These are phyloP conservation scores for Poecilia wingei DNA, from an alignment of 2,797 vertebrate species.

Conservation along the genomic window DNA sequence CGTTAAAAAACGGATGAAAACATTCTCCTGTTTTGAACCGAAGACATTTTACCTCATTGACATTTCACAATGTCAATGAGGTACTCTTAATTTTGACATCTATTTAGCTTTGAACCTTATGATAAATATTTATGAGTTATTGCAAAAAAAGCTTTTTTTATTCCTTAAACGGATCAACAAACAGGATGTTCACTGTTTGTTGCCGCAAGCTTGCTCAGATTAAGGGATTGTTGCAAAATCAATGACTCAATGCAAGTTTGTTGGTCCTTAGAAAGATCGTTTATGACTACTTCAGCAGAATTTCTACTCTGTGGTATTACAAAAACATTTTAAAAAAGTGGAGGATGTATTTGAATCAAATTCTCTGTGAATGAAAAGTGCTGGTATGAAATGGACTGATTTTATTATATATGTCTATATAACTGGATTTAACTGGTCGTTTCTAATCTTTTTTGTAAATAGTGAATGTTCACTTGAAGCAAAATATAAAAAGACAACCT, in stretches of 20 bases:
- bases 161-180: background rate
- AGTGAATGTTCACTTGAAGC: background rate
- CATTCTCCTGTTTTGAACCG: background rate
- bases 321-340: background rate
- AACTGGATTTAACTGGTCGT: no score
- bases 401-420: background rate
- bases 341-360: background rate
- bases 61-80: background rate
- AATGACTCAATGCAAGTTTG: background rate
- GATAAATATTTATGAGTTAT: background rate
- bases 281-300: background rate
- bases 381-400: background rate
- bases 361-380: background rate
- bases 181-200: background rate
- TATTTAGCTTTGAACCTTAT: background rate
- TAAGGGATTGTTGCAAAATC: background rate
- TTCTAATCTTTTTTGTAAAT: background rate
- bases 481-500: background rate
- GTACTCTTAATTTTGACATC: background rate
- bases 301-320: background rate
- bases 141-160: background rate
- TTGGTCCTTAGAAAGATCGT: background rate
- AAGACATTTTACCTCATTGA: background rate
- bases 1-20: background rate
- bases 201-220: background rate